phyloP scores from a whole-genome alignment of 1,140 invertebrate species.

The Zophobas atratus region DNA sequence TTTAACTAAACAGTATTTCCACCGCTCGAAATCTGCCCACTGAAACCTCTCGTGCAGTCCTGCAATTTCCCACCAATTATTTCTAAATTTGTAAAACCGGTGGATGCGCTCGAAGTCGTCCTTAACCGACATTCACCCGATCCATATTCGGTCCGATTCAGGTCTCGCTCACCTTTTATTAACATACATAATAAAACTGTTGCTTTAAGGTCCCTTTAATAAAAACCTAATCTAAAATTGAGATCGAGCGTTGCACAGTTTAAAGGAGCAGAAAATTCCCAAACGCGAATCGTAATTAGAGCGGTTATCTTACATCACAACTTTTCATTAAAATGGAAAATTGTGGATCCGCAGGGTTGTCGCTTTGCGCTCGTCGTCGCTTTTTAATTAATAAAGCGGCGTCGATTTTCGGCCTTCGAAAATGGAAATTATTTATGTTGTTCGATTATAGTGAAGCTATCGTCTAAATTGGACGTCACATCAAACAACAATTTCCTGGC shows the following conservation, averaged over 20 bases:
- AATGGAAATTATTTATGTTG: constrained; percentile 12
- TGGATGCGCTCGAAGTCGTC: constrained; percentile 17
- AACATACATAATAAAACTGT: constrained; percentile 6
- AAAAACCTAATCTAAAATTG: constrained; percentile 37
- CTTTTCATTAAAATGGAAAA: constrained; percentile 25
- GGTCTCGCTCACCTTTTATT: not conserved
- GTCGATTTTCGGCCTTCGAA: not conserved
- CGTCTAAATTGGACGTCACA: constrained; percentile 8
- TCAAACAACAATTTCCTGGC: constrained; percentile 22
- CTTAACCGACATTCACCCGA: constrained; percentile 27
- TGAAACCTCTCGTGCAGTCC: not conserved
- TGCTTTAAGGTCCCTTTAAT: not conserved
- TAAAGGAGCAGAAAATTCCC: constrained; percentile 39
- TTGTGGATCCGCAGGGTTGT: not conserved
- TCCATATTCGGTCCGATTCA: constrained; percentile 16
- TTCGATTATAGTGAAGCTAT: constrained; percentile 1
- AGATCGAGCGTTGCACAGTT: constrained; percentile 2
- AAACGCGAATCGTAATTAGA: constrained; percentile 36
- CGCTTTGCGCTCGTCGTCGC: not conserved
- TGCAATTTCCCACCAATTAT: constrained; percentile 14
- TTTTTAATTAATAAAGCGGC: not conserved
- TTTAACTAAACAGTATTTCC: too few relatives aligned
- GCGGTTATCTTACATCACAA: constrained; percentile 30
- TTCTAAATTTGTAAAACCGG: constrained; percentile 17
- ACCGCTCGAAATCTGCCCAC: too few relatives aligned